phyloP scores from a whole-genome alignment of 2,113 vertebrate species.

The Fukomys damarensis region DNA sequence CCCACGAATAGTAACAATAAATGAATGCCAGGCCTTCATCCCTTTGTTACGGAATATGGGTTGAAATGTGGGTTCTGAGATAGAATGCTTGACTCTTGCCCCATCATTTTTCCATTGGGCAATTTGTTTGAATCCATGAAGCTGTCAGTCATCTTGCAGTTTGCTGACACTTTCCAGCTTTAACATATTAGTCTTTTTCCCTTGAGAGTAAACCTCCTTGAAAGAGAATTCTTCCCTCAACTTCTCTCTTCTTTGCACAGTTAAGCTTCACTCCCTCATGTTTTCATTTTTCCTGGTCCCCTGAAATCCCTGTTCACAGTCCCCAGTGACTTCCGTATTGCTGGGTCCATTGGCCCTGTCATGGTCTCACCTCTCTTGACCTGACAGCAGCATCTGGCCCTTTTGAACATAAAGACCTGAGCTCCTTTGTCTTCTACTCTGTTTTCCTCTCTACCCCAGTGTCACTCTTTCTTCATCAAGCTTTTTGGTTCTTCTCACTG shows the following conservation, averaged over 20 bases:
- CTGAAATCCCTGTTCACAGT: neutral
- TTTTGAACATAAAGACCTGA: too few species aligned
- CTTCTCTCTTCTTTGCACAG: neutral
- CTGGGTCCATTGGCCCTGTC: neutral
- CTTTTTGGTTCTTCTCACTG: neutral
- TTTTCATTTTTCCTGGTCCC: neutral
- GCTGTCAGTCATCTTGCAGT: fast-evolving
- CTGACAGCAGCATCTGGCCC: too few species aligned
- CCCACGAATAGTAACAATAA: neutral
- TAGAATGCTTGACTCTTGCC: neutral
- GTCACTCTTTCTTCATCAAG: neutral
- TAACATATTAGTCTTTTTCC: neutral
- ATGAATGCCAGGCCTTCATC: neutral
- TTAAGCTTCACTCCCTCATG: neutral
- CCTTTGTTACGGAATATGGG: neutral
- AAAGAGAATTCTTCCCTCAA: neutral
- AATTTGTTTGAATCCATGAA: neutral
- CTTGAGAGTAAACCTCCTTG: neutral
- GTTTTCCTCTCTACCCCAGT: fast-evolving
- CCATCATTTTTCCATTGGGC: neutral
- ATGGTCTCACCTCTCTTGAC: neutral
- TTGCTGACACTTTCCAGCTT: neutral
- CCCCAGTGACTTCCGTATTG: fast-evolving
- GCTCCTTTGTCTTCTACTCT: neutral
- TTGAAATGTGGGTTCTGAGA: neutral